Evolutionary conservation across 1,140 invertebrate species (phyloP).

Genomic region (Orius insidiosus): DNA sequence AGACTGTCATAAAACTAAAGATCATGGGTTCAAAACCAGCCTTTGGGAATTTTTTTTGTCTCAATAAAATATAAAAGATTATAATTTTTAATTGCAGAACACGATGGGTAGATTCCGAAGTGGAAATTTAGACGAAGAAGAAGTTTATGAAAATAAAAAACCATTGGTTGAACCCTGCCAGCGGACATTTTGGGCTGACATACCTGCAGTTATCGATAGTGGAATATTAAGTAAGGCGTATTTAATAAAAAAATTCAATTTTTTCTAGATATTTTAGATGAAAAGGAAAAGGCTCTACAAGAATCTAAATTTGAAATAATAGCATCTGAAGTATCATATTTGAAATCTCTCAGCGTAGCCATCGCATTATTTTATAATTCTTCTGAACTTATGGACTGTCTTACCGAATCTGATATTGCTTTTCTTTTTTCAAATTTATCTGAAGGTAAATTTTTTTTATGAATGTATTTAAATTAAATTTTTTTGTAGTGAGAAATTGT

Average conservation of each 20-base stretch:
- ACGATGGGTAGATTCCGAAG: too few relatives aligned
- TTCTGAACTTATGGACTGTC: constrained; percentile 31
- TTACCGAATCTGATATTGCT: constrained; percentile 50
- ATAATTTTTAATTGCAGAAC: too few relatives aligned
- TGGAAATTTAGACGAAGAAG: background rate
- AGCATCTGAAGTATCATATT: constrained; percentile 86
- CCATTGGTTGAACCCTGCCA: background rate
- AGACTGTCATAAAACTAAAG: too few relatives aligned
- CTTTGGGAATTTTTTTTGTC: too few relatives aligned
- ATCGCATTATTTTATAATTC: constrained; percentile 63
- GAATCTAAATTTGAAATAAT: constrained; percentile 89
- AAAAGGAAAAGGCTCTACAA: constrained; percentile 57
- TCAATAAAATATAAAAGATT: too few relatives aligned
- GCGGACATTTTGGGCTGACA: constrained; percentile 12
- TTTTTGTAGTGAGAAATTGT: constrained; percentile 44
- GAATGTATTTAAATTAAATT: constrained; percentile 9
- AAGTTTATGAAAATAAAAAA: background rate
- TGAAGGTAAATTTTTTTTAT: constrained; percentile 13
- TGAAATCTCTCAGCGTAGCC: constrained; percentile 78
- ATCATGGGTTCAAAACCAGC: too few relatives aligned
- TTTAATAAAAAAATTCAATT: background rate
- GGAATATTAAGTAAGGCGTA: constrained; percentile 9
- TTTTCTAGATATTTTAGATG: constrained; percentile 39
- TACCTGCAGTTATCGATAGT: constrained; percentile 8
- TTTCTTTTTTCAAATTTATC: constrained; percentile 59